Evolutionary conservation across 2,888 invertebrate species (phyloP).

Genomic region (Endotricha flammealis): DNA sequence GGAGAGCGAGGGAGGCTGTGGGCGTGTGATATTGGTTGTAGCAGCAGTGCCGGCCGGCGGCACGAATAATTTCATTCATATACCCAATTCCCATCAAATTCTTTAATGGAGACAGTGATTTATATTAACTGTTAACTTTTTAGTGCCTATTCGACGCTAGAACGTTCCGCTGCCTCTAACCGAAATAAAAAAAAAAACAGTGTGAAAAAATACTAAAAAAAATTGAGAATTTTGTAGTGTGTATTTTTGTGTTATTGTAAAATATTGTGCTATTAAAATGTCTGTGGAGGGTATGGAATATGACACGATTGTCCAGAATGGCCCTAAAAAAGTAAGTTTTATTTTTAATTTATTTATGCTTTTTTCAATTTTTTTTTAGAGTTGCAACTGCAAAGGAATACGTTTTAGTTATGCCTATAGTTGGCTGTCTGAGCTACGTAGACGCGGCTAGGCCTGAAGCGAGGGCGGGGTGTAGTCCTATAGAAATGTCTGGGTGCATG

Average conservation of each 20-base stretch:
- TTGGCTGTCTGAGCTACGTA: conserved; percentile 11
- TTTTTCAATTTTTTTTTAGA: conserved; percentile 19
- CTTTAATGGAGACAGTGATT: conserved; percentile 59
- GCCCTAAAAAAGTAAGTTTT: conserved; percentile 80
- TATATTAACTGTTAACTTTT: conserved; percentile 37
- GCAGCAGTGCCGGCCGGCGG: conserved; percentile 59
- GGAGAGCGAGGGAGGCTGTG: conserved; percentile 69
- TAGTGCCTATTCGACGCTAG: conserved; percentile 45
- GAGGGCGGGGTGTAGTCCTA: conserved; percentile 48
- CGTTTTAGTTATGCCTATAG: conserved; percentile 5
- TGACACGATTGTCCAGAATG: conserved; percentile 80
- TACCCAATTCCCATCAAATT: conserved; percentile 48
- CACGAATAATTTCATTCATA: conserved; percentile 46
- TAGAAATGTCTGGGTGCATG: conserved; percentile 67
- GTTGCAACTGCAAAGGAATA: conserved; percentile 3
- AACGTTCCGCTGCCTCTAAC: conserved; percentile 32
- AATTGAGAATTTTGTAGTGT: conserved; percentile 33
- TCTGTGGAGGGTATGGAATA: conserved; percentile 81
- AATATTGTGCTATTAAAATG: conserved; percentile 60
- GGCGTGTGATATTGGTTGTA: conserved; percentile 59
- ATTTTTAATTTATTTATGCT: conserved; percentile 26
- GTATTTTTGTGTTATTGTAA: conserved; percentile 53
- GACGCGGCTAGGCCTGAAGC: conserved; percentile 25
- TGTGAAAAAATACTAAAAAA: conserved; percentile 45
- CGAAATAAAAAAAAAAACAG: conserved; percentile 34